Percentiles rank a stretch among this genome's conserved stretches.
phyloP scores from a whole-genome alignment of 2,797 vertebrate genomes.

The Phoebastria nigripes region DNA sequence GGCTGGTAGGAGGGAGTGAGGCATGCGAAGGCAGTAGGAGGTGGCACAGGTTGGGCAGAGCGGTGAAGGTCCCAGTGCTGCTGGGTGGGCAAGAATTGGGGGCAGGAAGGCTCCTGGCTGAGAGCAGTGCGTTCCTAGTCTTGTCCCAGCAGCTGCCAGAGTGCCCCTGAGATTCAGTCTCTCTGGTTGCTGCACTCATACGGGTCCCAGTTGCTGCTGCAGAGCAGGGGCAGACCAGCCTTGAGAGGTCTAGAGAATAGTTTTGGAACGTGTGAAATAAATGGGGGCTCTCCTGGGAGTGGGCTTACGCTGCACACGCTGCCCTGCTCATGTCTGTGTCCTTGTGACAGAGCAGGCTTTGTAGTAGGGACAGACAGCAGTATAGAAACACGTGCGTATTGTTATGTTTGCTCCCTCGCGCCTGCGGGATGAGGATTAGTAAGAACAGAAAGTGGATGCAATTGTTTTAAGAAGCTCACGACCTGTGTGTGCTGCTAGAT shows the following conservation, averaged over 20 bases:
- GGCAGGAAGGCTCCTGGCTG: background rate
- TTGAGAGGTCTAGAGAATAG: background rate
- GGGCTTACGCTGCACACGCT: rapidly evolving
- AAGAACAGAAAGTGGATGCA: background rate
- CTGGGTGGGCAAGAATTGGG: background rate
- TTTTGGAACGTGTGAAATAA: background rate
- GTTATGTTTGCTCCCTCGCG: background rate
- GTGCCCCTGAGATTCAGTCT: background rate
- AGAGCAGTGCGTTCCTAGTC: background rate
- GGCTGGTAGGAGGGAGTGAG: background rate
- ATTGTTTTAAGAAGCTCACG: background rate
- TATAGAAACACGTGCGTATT: background rate
- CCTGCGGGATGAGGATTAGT: background rate
- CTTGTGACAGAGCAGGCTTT: background rate
- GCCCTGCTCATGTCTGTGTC: background rate
- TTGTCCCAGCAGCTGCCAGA: background rate
- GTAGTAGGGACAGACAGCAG: background rate
- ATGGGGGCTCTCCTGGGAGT: background rate
- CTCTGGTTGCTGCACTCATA: background rate
- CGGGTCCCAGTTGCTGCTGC: background rate
- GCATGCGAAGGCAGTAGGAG: background rate
- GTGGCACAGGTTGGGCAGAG: background rate
- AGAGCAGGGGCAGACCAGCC: background rate
- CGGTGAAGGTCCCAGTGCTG: background rate
- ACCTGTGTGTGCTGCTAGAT: background rate